These are phyloP conservation scores for Danio aesculapii DNA, from an alignment of 2,797 vertebrate species.

Conservation along the genomic window DNA sequence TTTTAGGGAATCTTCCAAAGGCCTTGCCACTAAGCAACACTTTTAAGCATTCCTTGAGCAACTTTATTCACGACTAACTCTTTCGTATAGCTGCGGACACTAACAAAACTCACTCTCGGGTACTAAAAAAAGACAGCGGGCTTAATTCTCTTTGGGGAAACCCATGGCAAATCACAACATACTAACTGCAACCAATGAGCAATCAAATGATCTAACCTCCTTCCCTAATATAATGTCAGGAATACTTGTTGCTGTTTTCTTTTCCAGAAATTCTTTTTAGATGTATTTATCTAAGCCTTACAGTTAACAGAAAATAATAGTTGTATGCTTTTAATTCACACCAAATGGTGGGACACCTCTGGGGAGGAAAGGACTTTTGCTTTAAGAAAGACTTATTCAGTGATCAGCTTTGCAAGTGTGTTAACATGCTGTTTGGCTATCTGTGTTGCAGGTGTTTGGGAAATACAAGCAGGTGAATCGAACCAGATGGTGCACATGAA, in stretches of 20 bases:
- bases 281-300: not conserved
- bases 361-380: conserved; percentile 65
- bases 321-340: not conserved
- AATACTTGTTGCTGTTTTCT: not conserved
- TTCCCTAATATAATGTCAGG: conserved; percentile 25
- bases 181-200: conserved; percentile 40
- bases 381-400: conserved; percentile 45
- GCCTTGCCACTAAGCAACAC: conserved; percentile 79
- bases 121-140: not conserved
- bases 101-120: conserved; percentile 72
- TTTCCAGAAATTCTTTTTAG: not conserved
- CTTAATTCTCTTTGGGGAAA: conserved; percentile 20
- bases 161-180: conserved; percentile 9
- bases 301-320: not conserved
- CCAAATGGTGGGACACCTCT: conserved; percentile 53
- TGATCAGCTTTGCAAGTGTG: not conserved
- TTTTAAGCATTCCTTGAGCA: conserved; percentile 67
- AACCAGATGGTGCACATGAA: conserved; percentile 99
- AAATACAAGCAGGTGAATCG: conserved; percentile 92
- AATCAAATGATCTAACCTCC: conserved; percentile 12
- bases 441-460: conserved; percentile 93
- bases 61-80: conserved; percentile 70
- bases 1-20: conserved; percentile 73
- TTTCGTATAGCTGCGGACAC: conserved; percentile 90
- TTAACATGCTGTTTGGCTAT: conserved; percentile 14